Evolutionary conservation across 2,113 vertebrate species (phyloP).

Genomic region (Lepisosteus osseus): DNA sequence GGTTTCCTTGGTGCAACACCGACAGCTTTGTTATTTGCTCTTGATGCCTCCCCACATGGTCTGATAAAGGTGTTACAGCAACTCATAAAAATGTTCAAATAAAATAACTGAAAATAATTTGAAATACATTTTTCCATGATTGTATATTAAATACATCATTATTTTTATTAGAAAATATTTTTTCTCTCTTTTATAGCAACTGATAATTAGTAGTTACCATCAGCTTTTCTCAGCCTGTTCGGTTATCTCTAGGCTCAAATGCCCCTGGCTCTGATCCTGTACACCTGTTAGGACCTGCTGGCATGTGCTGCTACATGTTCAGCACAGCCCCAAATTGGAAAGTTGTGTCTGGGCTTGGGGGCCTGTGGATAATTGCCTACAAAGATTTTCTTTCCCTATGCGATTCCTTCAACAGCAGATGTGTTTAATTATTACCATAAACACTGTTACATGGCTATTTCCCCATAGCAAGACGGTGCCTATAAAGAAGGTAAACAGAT

Average conservation of each 20-base stretch:
- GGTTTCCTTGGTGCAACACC: too few species aligned
- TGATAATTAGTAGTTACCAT: not conserved
- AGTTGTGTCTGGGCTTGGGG: conserved; percentile 17
- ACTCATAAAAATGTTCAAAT: too few species aligned
- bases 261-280: conserved; percentile 27
- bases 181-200: too few species aligned
- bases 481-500: conserved; percentile 69
- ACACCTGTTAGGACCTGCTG: conserved; percentile 54
- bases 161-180: too few species aligned
- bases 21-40: too few species aligned
- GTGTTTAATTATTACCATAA: conserved; percentile 64
- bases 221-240: conserved; percentile 21
- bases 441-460: conserved; percentile 54
- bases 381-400: conserved; percentile 33
- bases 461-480: conserved; percentile 57
- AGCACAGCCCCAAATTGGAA: conserved; percentile 32
- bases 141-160: too few species aligned
- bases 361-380: conserved; percentile 43
- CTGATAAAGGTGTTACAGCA: too few species aligned
- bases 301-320: conserved; percentile 21
- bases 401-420: conserved; percentile 51
- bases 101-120: too few species aligned
- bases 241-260: conserved; percentile 18
- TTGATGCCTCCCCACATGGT: too few species aligned
- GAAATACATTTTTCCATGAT: too few species aligned